Evolutionary conservation across 2,888 invertebrate genomes (phyloP), one percentile per base, ranked within the genome.

Genomic region (Leptinotarsa rubiginosa): DNA sequence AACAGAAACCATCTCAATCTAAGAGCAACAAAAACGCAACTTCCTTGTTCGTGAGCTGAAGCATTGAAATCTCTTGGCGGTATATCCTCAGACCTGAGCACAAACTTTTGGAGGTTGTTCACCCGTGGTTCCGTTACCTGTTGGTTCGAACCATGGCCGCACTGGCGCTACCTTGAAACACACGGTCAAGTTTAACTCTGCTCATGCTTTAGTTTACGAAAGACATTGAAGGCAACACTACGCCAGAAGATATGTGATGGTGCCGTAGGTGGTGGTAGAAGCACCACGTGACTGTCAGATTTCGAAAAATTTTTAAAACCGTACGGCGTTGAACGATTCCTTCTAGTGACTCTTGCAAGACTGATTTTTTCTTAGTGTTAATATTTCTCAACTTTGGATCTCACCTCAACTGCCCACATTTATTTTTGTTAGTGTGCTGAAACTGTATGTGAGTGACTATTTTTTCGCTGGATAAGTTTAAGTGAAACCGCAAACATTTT

Each of bases 111-210:
- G 87, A 87, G 88, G 88, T 88, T 85, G 85, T 85, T 85, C 86
- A 87, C 86, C 85, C 70, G 81, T 78, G 68, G 75, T 79, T 76
- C 78, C 78, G 78, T 78, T 78, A 78, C 72, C 67, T 65, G 47
- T 75, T 81, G 85, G 84, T 86, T 87, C 85, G 80, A 83, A 83
- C 84, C 82, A 84, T 84, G 83, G 84, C 86, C 86, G 83, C 83
- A 77, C 79, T 79, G 81, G 86, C 85, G 86, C 86, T 86, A 83
- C 81, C 79, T 79, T 77, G 82, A 81, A 81, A 83, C 83, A 85
- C 87, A 88, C 86, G 88, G 88, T 88, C 88, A 88, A 88, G 87
- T 87, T 88, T 88, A 87, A 83, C 83, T 83, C 77, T 81, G 81
- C 82, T 81, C 83, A 83, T 85, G 85, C 84, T 86, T 62, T 85